Evolutionary conservation across 2,113 vertebrate species (phyloP).

Genomic region (Willisornis vidua): DNA sequence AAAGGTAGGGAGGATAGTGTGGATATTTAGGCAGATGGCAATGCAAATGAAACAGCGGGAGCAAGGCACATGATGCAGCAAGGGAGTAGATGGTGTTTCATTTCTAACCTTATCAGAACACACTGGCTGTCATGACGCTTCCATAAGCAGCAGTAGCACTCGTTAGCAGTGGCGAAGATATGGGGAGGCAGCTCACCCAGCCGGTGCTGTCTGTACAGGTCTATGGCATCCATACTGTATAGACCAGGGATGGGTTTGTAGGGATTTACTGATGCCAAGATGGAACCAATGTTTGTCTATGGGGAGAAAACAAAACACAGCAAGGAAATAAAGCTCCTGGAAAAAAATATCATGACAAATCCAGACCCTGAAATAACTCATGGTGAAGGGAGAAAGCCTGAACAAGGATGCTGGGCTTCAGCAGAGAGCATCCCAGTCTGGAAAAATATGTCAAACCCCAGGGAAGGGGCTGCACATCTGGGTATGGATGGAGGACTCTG

Average conservation of each 20-base stretch:
- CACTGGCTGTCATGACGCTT: constrained; percentile 93
- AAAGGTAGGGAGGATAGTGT: neutral
- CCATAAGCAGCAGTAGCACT: constrained; percentile 95
- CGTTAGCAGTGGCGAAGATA: constrained; percentile 91
- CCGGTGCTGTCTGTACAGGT: constrained; percentile 86
- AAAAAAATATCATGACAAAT: neutral
- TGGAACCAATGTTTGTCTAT: constrained; percentile 92
- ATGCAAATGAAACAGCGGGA: neutral
- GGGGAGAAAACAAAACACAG: constrained; percentile 17
- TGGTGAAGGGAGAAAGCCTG: neutral
- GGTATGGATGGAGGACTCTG: neutral
- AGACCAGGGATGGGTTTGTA: constrained; percentile 86
- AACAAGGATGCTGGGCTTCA: neutral
- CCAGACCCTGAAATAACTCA: neutral
- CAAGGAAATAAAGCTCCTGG: constrained; percentile 12
- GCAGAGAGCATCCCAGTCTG: neutral
- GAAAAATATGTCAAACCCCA: neutral
- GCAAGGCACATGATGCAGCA: neutral
- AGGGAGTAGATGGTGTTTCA: neutral
- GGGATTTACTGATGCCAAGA: constrained; percentile 90
- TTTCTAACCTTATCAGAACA: constrained; percentile 90
- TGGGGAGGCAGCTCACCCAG: constrained; percentile 92
- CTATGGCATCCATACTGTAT: constrained; percentile 80
- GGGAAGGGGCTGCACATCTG: neutral
- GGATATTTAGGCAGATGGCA: neutral